Base-by-base conservation (phyloP, 1,140 invertebrate genomes). In the Parasteatoda tepidariorum region DNA sequence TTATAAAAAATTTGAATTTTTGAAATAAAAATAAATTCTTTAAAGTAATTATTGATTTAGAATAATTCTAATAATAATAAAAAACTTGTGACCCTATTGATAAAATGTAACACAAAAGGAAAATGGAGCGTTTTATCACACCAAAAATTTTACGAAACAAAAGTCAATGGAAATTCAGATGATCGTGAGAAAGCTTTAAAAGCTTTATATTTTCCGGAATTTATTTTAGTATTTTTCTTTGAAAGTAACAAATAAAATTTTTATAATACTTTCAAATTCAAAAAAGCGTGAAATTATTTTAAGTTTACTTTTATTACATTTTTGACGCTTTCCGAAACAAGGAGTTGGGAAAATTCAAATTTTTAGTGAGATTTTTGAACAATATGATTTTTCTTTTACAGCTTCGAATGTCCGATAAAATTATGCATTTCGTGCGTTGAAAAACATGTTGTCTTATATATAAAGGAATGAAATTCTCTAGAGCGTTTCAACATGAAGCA, bases 381-480 rank as follows among this genome's bases (percentile, higher is more conserved):
- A 66, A 66, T 66, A 33, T 66, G 30, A 33, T 30, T 31, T 28
- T 13, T 66, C 26, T 66, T 66, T 66, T 66, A 66, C 24, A 33
- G 30, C 30, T 33, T 33, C 9, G 22, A 24, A 66, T 15, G 26
- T 66, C 13, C 26, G 26, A 66, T n/a, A 9, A 24, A 66, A 66
- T 13, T 33, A 33, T 66, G n/a, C 57, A 2, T 22, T 59, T 59
- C 57, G 24, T 59, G 57, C 38, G 18, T 2, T 13, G 18, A 13
- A 18, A 18, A 48, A 13, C 38, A 48, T 48, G 38, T 4, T 9
- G 1, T 48, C 38, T 2, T 18, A 18, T 13, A 48, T 9, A 48
- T 48, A 18, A 4, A 13, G 38, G 38, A 18, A 48, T 48, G 18
- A 48, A 48, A n/a, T n/a, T n/a, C n/a, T n/a, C n/a, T n/a, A 41